Evolutionary conservation across 2,888 invertebrate species (phyloP).

Genomic region (Andrena bicolor): DNA sequence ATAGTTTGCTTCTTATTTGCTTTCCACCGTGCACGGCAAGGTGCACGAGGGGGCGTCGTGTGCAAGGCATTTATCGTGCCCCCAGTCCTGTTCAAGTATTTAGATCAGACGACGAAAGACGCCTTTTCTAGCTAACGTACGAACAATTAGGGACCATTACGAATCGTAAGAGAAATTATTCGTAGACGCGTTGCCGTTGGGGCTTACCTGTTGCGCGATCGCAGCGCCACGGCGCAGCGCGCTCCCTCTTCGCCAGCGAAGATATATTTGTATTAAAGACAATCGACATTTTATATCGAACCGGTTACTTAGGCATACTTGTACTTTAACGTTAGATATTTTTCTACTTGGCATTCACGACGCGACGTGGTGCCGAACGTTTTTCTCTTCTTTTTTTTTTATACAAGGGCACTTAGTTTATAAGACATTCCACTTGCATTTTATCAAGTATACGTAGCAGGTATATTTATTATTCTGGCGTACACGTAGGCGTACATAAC

Average conservation of each 20-base stretch:
- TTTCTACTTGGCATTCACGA: constrained; percentile 65
- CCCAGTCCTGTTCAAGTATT: constrained; percentile 11
- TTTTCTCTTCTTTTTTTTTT: constrained; percentile 17
- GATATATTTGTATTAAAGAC: constrained; percentile 38
- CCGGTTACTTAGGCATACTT: constrained; percentile 49
- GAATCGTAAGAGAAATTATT: constrained; percentile 30
- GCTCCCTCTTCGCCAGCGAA: constrained; percentile 29
- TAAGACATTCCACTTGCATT: constrained; percentile 67
- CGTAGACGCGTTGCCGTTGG: constrained; percentile 26
- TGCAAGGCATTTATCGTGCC: constrained; percentile 2
- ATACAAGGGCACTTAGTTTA: constrained; percentile 40
- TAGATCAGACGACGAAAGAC: constrained; percentile 2
- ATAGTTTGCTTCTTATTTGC: constrained; percentile 40
- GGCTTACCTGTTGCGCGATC: constrained; percentile 24
- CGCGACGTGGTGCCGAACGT: constrained; percentile 55
- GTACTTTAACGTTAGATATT: constrained; percentile 69
- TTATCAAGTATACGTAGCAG: constrained; percentile 72
- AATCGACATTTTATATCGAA: constrained; percentile 53
- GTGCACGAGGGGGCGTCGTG: not conserved
- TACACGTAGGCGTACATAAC: constrained; percentile 73
- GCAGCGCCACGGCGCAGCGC: not conserved
- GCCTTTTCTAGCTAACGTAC: constrained; percentile 15
- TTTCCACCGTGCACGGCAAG: constrained; percentile 29
- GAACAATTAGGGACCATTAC: constrained; percentile 53
- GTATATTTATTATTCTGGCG: constrained; percentile 80